Evolutionary conservation across 2,797 vertebrate genomes (phyloP).

Genomic region (Xenopus petersii): DNA sequence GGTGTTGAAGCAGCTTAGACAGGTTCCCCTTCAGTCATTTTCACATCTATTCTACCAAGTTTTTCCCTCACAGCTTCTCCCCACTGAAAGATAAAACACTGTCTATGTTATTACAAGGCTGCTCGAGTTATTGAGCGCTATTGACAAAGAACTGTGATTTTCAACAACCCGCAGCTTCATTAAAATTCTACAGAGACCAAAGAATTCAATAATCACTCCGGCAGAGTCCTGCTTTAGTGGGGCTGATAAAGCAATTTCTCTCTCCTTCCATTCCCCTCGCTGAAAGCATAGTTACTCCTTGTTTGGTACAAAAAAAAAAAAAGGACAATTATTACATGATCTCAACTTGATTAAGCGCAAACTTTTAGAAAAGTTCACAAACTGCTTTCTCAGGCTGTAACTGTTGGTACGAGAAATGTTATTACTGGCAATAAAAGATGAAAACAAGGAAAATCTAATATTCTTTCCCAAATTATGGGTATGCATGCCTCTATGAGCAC

Average conservation of each 20-base stretch:
- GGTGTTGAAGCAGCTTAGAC: too few species aligned
- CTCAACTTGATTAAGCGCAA: constrained; percentile 72
- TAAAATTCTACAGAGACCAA: constrained; percentile 82
- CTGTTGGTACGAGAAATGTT: constrained; percentile 51
- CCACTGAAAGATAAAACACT: constrained; percentile 72
- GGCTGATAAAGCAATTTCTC: constrained; percentile 80
- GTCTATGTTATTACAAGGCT: constrained; percentile 85
- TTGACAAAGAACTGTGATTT: constrained; percentile 76
- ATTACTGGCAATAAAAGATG: too few species aligned
- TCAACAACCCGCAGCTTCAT: constrained; percentile 78
- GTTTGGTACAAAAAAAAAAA: constrained; percentile 63
- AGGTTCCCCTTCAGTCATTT: neutral
- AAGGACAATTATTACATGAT: constrained; percentile 73
- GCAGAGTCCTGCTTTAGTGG: constrained; percentile 74
- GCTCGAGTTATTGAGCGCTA: constrained; percentile 81
- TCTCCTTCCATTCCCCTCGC: constrained; percentile 70
- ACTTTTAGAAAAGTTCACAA: constrained; percentile 67
- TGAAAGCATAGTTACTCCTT: constrained; percentile 70
- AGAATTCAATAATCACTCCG: constrained; percentile 85
- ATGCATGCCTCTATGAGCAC: too few species aligned
- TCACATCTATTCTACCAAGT: neutral
- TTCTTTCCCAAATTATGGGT: too few species aligned
- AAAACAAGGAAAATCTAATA: too few species aligned
- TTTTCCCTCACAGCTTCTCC: constrained; percentile 13
- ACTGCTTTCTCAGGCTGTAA: constrained; percentile 65